Evolutionary conservation across 2,113 vertebrate species (phyloP), one percentile per base, ranked within the genome.

Genomic region (Climacteris rufus): DNA sequence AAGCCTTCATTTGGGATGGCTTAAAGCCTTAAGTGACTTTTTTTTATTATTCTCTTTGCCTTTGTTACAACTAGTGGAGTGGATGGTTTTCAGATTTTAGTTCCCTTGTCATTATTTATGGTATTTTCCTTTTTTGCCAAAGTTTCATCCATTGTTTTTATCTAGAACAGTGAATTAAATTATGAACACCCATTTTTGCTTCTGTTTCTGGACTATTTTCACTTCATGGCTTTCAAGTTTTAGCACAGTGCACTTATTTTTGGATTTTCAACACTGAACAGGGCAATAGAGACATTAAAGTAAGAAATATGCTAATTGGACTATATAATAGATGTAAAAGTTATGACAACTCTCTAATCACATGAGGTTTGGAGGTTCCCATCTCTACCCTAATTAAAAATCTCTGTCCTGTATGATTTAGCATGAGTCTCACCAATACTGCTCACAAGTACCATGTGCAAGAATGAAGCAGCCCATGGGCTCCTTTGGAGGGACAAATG

Each of bases 351-450:
- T 77, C 59, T 94, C 31, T 92, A 88, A 74, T 66, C 85, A 86
- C 83, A 81, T 63, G 87, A 93, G 87, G 93, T 78, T 80, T 63
- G 47, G 76, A 86, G 25, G 47, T 35, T 92, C 72, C 85, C 79
- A 90, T 57, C 24, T 56, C 90, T 60, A 94, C 44, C 20, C 83
- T 86, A 93, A 94, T 93, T 96, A 94, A 94, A 95, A 92, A 44
- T 47, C 75, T 90, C 79, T 56, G 39, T 39, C 42, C 54, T 72
- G 2, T 42, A 52, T 19, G 25, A 22, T 85, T 89, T 66, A 77
- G 59, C 50, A 69, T 1, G 2, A 90, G 50, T 25, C 4, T 70
- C 12, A 66, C 44, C 83, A 78, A 49, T 37, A 37, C 33, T 54
- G 27, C 49, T 88, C 72, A 60, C 45, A 66, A 80, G 42, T 24